Percentiles rank a stretch among this genome's conserved stretches.
Conservation (phyloP, 2,797 vertebrate genomes). For the Apogon hyalosoma region DNA sequence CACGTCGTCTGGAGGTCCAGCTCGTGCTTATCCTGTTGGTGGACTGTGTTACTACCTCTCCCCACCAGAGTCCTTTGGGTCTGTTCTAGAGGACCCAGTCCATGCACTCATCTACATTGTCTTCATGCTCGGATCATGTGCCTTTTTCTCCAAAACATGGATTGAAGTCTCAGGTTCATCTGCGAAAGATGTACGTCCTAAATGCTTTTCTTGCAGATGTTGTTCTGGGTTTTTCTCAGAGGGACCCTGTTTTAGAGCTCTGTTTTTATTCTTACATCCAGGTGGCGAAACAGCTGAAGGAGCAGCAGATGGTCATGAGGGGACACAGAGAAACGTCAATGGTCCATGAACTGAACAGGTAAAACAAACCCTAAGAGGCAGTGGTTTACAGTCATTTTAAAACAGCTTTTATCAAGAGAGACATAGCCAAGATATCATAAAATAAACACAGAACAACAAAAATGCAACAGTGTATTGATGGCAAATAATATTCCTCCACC, state of each 20-base stretch:
- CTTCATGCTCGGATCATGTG: slow-evolving; percentile 98
- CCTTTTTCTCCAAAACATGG: slow-evolving; percentile 99
- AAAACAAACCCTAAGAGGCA: slow-evolving; percentile 1
- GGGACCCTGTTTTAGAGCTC: not conserved
- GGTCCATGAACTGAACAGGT: slow-evolving; percentile 99
- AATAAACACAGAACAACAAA: too few species aligned
- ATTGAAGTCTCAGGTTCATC: slow-evolving; percentile 99
- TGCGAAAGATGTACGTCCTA: slow-evolving; percentile 93
- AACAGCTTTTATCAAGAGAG: too few species aligned
- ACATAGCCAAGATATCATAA: too few species aligned
- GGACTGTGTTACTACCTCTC: slow-evolving; percentile 98
- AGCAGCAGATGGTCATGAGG: slow-evolving; percentile 99
- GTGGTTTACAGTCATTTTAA: too few species aligned
- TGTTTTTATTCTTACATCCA: slow-evolving; percentile 57
- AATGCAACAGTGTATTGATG: too few species aligned
- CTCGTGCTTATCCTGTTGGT: slow-evolving; percentile 95
- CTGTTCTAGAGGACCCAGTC: slow-evolving; percentile 94
- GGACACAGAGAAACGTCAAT: slow-evolving; percentile 98
- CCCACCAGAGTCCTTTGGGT: slow-evolving; percentile 95
- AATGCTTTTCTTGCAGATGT: not conserved
- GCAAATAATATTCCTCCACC: too few species aligned
- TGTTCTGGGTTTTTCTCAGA: not conserved
- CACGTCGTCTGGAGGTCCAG: slow-evolving; percentile 90
- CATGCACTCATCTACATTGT: slow-evolving; percentile 94
- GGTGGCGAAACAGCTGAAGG: slow-evolving; percentile 98